Percentiles rank a stretch among this genome's conserved stretches.
phyloP scores from a whole-genome alignment of 2,888 invertebrate species.

The Brenthis hecate region DNA sequence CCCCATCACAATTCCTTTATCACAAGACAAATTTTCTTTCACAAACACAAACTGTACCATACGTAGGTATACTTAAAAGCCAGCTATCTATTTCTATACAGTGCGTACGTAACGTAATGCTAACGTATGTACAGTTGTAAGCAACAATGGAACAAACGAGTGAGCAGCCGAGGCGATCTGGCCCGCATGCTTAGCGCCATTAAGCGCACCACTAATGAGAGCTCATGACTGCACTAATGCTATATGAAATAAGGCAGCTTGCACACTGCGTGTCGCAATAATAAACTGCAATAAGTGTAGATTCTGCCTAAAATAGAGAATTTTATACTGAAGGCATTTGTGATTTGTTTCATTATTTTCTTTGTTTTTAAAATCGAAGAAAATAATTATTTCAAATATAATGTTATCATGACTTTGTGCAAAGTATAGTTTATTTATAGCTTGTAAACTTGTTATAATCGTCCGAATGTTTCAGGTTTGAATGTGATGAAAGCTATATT shows the following conservation, averaged over 20 bases:
- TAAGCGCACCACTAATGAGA: conserved; percentile 73
- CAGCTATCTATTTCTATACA: not conserved
- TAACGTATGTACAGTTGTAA: conserved; percentile 18
- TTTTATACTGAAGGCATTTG: too few species aligned
- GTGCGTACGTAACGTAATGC: conserved; percentile 12
- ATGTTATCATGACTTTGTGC: too few species aligned
- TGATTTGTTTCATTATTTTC: too few species aligned
- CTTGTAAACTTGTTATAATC: too few species aligned
- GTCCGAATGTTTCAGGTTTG: too few species aligned
- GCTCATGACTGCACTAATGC: conserved; percentile 47
- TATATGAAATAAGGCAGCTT: conserved; percentile 13
- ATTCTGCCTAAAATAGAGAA: too few species aligned
- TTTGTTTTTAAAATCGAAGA: not conserved
- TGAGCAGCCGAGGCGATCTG: conserved; percentile 56
- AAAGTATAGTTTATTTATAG: too few species aligned
- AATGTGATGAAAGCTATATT: too few species aligned
- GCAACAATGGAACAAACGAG: conserved; percentile 42
- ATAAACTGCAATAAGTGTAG: too few species aligned
- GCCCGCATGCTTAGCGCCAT: conserved; percentile 76
- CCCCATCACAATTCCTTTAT: too few species aligned
- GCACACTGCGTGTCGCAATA: not conserved
- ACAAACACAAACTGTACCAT: too few species aligned
- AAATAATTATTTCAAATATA: not conserved
- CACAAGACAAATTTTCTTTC: too few species aligned
- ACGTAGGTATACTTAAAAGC: not conserved